Evolutionary conservation across 2,888 invertebrate species (phyloP), one percentile per base, ranked within the genome.

Genomic region (Maniola hyperantus): DNA sequence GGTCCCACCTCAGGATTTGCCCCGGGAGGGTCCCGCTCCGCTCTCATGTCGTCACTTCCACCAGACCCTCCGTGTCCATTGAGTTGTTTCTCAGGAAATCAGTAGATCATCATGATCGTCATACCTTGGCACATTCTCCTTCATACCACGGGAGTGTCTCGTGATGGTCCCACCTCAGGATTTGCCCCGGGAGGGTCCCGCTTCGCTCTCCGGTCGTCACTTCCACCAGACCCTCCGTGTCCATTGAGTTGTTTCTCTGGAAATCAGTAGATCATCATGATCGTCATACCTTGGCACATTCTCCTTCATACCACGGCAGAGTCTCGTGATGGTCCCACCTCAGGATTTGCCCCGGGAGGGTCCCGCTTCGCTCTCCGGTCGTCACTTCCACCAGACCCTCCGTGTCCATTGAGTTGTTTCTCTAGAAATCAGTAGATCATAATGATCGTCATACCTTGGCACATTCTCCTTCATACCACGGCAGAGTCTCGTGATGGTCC

Each of bases 361-460:
- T 77, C 1, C 95, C 94, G 62, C 94, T 92, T 13, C 88, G 83
- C 0, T 84, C 89, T 0, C 97, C 97, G 0, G 96, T 97, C 34
- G 94, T 94, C 84, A 97, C 95, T 75, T 96, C 97, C 79, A 95
- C 95, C 58, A 94, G 88, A 0, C 97, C 97, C 68, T 97, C 97
- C 55, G 95, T 95, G 0, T 91, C 91, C 1, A 93, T 85, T 0
- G 96, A 96, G 67, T 95, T 95, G 79, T 97, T 98, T 77, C 97
- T 94, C 96, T 97, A 83, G 0, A 90, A 55, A 65, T 26, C 26
- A 26, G 1, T 26, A 26, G 26, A 39, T 39, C 39, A 5, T 4
- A 10, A 39, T 39, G 11, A 36, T 36, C 10, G 8, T 36, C 18
- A 11, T 74, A 91, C 91, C 83, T 86, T 80, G 4, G 87, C 75